Evolutionary conservation across 2,888 invertebrate genomes (phyloP), one percentile per base, ranked within the genome.

Genomic region (Sinodicranocentrus sp.): DNA sequence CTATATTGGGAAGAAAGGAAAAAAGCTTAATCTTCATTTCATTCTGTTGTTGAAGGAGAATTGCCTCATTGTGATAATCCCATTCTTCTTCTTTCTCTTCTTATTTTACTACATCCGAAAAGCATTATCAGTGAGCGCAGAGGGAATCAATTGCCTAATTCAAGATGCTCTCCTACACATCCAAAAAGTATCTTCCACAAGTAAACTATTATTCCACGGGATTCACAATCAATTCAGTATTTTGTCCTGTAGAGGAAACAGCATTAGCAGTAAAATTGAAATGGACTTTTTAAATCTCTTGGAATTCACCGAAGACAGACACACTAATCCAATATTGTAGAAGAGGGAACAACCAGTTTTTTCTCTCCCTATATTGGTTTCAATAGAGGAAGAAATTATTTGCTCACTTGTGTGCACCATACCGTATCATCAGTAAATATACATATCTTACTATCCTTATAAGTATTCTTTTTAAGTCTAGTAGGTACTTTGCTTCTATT

Each of bases 191-290:
- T n/a, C n/a, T n/a, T n/a, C n/a, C n/a, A n/a, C 33, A 33, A 33
- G 33, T 3, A 33, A 10, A 3, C n/a, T 3, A 52, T 2, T 21
- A 19, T 33, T 33, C 33, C n/a, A 10, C 10, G 33, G 61, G 59
- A 28, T 43, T 78, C 23, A 77, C 76, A 67, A 77, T 77, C 76
- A 77, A 76, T 76, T 77, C 67, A 57, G 76, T 68, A 59, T 54
- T 67, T 67, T 57, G 67, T 63, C 63, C 8, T 43, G 19, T 15
- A n/a, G n/a, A 44, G 23, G 15, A 23, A 21, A 44, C 17, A 39
- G 67, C 73, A 73, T 80, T 73, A 80, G 80, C 73, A 73, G 67
- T 73, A 80, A 80, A 80, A 72, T 80, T 80, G 80, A 80, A 80
- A 73, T 72, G 80, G 72, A 13, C 57, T 67, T 73, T 72, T 80